Evolutionary conservation across 2,113 vertebrate genomes (phyloP).

Genomic region (Microtus oregoni): DNA sequence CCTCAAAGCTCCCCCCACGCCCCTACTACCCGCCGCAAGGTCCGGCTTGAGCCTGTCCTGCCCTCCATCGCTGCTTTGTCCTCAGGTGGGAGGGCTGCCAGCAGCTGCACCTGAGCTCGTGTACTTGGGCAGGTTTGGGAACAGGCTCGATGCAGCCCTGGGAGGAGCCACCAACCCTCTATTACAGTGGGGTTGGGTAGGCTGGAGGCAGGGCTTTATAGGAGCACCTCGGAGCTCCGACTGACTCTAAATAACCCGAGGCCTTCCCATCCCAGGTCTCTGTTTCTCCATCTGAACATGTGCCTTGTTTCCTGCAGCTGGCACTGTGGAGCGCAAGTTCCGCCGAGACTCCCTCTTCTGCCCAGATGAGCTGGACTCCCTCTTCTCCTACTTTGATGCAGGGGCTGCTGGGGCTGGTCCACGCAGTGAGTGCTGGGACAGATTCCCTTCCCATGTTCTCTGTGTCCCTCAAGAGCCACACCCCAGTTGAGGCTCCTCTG

Average conservation of each 20-base stretch:
- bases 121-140: background rate
- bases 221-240: background rate
- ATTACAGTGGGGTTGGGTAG: background rate
- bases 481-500: background rate
- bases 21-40: constrained; percentile 87
- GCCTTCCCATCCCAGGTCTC: too few relatives aligned
- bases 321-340: constrained; percentile 92
- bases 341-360: constrained; percentile 97
- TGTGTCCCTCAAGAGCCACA: background rate
- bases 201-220: background rate
- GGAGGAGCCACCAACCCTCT: background rate
- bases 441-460: background rate
- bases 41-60: constrained; percentile 89
- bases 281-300: background rate
- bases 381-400: constrained; percentile 98
- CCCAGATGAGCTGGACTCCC: constrained; percentile 96
- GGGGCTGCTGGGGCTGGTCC: constrained; percentile 89
- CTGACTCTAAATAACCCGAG: background rate
- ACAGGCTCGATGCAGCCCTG: background rate
- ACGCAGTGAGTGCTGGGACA: constrained; percentile 91
- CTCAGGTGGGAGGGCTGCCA: constrained; percentile 86
- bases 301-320: constrained; percentile 38
- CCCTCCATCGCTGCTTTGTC: constrained; percentile 89
- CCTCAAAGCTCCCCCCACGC: constrained; percentile 91
- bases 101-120: background rate